Evolutionary conservation across 2,888 invertebrate genomes (phyloP), one percentile per base, ranked within the genome.

Genomic region (Allygus modestus): DNA sequence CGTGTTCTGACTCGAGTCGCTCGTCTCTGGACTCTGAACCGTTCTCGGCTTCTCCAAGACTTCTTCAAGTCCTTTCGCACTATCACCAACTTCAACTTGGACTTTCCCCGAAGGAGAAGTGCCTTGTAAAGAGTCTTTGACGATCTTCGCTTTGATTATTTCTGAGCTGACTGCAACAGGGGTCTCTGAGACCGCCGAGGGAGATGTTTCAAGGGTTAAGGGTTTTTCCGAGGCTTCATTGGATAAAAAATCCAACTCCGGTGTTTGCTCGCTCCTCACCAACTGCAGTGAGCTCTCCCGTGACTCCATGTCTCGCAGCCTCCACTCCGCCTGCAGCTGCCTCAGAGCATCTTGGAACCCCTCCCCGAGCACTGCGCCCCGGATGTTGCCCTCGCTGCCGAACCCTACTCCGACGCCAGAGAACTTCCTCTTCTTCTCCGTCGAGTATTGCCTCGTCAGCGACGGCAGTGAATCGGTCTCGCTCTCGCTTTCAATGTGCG

Each of bases 401-500:
- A 91, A 92, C 41, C 87, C 87, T 20, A 88, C 85, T 28, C 88
- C 86, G 15, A 90, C 37, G 89, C 83, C 77, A 89, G 89, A 84
- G 43, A 54, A 28, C 86, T 85, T 88, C 88, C 46, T 88, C 88
- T 87, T 77, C 90, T 90, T 82, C 91, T 90, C 65, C n/a, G 86
- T 61, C 5, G 87, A 87, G 26, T 87, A 88, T 71, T 88, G 88
- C 9, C 87, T 82, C 11, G 87, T 87, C 9, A 88, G 87, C 79
- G 88, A 88, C 0, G 88, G 87, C 75, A 88, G 84, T 31, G 88
- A 88, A 83, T 89, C 89, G 0, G 92, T 92, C 86, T 93, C 93
- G 5, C 93, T 93, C 88, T 93, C 93, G 2, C 93, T 93, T 87
- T 94, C 94, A 26, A 94, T 94, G 87, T 94, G 94, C 17, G 94